These are phyloP conservation scores for Ophion costatus DNA, from an alignment of 2,888 invertebrate genomes.

Conservation along the genomic window DNA sequence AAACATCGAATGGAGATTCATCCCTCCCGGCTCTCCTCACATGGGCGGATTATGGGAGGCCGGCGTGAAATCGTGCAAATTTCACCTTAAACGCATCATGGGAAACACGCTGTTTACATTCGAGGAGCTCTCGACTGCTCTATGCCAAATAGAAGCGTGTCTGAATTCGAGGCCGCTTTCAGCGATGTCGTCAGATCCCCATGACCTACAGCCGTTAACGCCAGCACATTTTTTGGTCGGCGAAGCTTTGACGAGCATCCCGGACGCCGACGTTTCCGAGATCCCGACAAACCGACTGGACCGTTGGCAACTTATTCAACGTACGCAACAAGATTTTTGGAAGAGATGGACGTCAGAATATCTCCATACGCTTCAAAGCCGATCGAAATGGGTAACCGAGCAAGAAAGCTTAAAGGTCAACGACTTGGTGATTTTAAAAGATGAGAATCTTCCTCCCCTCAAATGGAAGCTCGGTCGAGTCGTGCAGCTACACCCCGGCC, in stretches of 20 bases:
- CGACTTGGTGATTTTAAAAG: conserved; percentile 26
- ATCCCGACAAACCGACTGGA: conserved; percentile 22
- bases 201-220: conserved; percentile 64
- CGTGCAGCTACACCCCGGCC: conserved; percentile 36
- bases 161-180: conserved; percentile 67
- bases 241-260: conserved; percentile 62
- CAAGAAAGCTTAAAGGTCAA: not conserved
- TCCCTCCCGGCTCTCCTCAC: no score
- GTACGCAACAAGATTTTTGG: conserved; percentile 69
- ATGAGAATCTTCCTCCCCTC: conserved; percentile 46
- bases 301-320: conserved; percentile 55
- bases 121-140: conserved; percentile 69
- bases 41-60: conserved; percentile 72
- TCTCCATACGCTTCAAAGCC: conserved; percentile 40
- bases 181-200: conserved; percentile 63
- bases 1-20: conserved; percentile 53
- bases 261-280: conserved; percentile 59
- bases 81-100: conserved; percentile 70
- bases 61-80: conserved; percentile 72
- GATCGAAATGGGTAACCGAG: conserved; percentile 17
- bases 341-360: conserved; percentile 63
- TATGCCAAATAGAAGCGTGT: conserved; percentile 64
- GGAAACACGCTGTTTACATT: conserved; percentile 67
- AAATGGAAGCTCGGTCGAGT: conserved; percentile 51
- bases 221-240: no score